A percentile compares a stretch with the other conserved stretches of the same genome.
Evolutionary conservation across 2,797 vertebrate species (phyloP).

Genomic region (Hirundo rustica): DNA sequence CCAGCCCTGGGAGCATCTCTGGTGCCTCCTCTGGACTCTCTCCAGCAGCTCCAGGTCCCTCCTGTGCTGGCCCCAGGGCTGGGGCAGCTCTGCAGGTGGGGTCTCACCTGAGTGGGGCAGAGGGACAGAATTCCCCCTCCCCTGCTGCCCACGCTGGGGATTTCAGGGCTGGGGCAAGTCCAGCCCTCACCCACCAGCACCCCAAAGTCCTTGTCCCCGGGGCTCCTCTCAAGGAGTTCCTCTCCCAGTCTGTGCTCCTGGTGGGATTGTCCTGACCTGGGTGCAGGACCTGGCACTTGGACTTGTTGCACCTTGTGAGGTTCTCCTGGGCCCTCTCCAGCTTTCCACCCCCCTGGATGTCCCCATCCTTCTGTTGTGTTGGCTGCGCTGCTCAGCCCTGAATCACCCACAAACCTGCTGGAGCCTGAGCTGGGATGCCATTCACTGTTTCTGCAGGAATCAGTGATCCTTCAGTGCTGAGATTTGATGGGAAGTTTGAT

Average conservation of each 20-base stretch:
- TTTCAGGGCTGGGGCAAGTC: background rate
- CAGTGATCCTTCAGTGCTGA: background rate
- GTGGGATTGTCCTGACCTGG: background rate
- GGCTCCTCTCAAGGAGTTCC: background rate
- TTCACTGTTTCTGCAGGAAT: background rate
- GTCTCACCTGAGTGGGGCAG: background rate
- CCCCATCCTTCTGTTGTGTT: background rate
- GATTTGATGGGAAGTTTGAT: background rate
- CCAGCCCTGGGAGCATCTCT: background rate
- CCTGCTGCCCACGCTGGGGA: background rate
- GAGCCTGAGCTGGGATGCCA: background rate
- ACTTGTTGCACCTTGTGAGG: background rate
- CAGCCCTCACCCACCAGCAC: background rate
- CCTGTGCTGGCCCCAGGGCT: background rate
- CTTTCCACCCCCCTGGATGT: background rate
- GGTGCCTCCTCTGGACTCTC: background rate
- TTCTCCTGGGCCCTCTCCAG: background rate
- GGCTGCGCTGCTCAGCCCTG: background rate
- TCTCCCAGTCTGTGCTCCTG: background rate
- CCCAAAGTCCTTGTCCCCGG: background rate
- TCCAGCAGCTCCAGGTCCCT: background rate
- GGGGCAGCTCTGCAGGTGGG: background rate
- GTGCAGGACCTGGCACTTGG: background rate
- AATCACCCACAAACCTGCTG: background rate
- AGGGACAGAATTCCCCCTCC: background rate